Evolutionary conservation across 2,888 invertebrate species (phyloP), one percentile per base, ranked within the genome.

Genomic region (Automeris io): DNA sequence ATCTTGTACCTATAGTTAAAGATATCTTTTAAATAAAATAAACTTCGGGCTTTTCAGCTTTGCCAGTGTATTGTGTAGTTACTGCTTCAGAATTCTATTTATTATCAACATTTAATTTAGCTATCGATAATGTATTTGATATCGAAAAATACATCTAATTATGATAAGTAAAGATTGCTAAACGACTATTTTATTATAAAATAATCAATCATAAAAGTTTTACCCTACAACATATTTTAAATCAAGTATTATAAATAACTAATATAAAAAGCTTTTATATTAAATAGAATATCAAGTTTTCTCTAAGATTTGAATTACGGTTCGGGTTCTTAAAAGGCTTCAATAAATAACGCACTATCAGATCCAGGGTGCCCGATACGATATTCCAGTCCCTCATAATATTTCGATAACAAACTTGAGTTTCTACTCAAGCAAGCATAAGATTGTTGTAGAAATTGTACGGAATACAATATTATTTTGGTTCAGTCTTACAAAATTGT

Each of bases 361-460:
- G 41, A 41, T 25, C 35, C 16, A 33, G 33, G 13, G 16, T 6
- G n/a, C 31, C 24, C 21, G 26, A 40, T 41, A 41, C 9, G 37
- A 29, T 35, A 37, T 25, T 26, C 13, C 40, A 38, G 29, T 32
- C 40, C 41, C 35, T 41, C 31, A 38, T 41, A 41, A 41, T 41
- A 32, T 38, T 41, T 35, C 26, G 41, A 41, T 37, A 42, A 33
- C 33, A 23, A 39, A 38, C 32, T 32, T 32, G 25, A 42, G 46
- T 46, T 49, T 49, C 48, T 40, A 44, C 48, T 46, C 40, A 40
- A 41, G 36, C 39, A 25, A 49, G 48, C 42, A 42, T 33, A 39
- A 37, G 22, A 31, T 31, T 18, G 23, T 32, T 32, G 22, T 8
- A 18, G 18, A 32, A 37, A 32, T 8, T 32, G 13, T 16, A 31